These are phyloP conservation scores for Cathartes aura DNA, from an alignment of 2,113 vertebrate species.

Conservation along the genomic window DNA sequence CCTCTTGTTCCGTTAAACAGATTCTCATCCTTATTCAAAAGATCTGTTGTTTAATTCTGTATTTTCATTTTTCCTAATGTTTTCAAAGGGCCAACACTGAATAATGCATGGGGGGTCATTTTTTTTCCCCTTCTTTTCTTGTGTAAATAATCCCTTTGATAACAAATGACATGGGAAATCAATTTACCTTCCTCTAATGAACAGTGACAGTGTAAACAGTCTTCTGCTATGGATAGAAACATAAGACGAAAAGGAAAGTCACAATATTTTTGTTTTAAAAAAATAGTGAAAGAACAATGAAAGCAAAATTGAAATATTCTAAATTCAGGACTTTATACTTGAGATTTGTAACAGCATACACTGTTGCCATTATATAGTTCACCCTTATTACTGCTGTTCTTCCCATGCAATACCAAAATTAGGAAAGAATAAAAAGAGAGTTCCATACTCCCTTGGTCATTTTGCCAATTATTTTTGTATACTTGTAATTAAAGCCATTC, in stretches of 20 bases:
- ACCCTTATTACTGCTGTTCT: background rate
- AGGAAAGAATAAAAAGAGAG: background rate
- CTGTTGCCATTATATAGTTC: background rate
- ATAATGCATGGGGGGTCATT: background rate
- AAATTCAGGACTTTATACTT: background rate
- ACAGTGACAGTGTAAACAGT: conserved; percentile 10
- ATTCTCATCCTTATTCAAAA: background rate
- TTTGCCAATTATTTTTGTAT: conserved; percentile 26
- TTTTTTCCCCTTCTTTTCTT: background rate
- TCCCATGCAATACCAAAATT: background rate
- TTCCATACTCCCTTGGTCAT: background rate
- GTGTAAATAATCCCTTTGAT: conserved; percentile 27
- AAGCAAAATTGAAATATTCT: background rate
- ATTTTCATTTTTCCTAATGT: conserved; percentile 40
- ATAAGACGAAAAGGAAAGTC: background rate
- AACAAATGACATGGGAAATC: conserved; percentile 50
- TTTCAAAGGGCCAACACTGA: conserved; percentile 26
- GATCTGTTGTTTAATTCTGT: background rate
- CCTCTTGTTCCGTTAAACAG: background rate
- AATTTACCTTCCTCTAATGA: conserved; percentile 40
- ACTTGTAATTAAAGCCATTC: conserved; percentile 51
- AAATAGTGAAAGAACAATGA: background rate
- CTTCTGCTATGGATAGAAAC: background rate
- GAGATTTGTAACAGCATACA: background rate
- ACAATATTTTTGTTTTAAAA: background rate